Conservation (phyloP, 2,888 invertebrate species). For the Operophtera brumata region DNA sequence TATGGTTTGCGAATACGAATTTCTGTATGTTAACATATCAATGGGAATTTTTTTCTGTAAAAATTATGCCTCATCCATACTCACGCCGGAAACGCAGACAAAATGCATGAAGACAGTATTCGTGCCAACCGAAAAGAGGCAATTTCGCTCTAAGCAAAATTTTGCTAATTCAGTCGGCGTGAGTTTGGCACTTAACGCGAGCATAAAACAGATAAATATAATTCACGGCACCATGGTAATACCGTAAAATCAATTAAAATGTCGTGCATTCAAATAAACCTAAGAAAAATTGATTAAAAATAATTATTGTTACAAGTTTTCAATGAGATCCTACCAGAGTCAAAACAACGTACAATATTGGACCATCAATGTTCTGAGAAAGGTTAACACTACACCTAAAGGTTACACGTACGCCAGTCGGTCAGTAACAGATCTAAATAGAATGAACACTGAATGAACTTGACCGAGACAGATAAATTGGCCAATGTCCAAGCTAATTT, state of each 20-base stretch:
- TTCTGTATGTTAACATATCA: constrained; percentile 12
- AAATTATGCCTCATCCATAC: neutral
- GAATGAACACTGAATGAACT: no score
- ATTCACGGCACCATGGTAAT: neutral
- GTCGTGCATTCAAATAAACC: neutral
- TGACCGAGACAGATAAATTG: no score
- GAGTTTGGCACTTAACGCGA: neutral
- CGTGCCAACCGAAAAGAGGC: neutral
- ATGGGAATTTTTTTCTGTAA: neutral
- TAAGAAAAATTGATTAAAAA: neutral
- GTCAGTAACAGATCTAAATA: no score
- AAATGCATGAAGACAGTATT: neutral
- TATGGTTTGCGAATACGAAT: constrained; percentile 11
- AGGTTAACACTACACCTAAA: constrained; percentile 1
- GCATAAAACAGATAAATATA: neutral
- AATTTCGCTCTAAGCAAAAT: neutral
- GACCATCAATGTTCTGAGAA: constrained; percentile 6
- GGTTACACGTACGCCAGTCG: no score
- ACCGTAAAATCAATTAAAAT: neutral
- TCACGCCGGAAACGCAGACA: neutral
- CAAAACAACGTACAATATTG: constrained; percentile 9
- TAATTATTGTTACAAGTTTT: constrained; percentile 3
- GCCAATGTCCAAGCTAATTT: no score
- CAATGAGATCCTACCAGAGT: constrained; percentile 20
- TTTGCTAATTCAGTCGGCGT: neutral